These are phyloP conservation scores for Ganaspis sp. DNA, from an alignment of 1,140 invertebrate genomes.

Conservation along the genomic window DNA sequence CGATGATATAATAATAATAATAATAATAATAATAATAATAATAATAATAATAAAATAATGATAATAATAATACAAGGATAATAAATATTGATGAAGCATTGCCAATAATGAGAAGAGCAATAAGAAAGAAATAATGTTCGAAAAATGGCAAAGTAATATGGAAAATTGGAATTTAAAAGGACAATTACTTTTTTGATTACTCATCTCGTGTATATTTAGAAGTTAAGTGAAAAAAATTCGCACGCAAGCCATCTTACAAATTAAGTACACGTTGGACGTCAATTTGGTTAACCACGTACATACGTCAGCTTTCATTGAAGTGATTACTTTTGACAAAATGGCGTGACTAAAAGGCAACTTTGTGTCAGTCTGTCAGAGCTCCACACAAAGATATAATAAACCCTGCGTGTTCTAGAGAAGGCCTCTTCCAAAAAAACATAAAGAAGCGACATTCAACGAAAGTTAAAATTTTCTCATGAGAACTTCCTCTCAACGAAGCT, in stretches of 20 bases:
- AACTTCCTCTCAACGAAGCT: background rate
- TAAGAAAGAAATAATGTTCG: no score
- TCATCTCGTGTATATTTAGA: background rate
- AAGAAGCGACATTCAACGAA: background rate
- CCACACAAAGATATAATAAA: slow-evolving; percentile 10
- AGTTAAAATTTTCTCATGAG: background rate
- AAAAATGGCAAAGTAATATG: no score
- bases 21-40: no score
- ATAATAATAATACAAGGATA: no score
- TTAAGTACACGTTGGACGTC: slow-evolving; percentile 15
- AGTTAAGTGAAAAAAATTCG: background rate
- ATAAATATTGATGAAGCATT: no score
- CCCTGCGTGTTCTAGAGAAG: background rate
- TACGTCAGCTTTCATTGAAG: slow-evolving; percentile 24
- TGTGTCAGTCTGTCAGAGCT: slow-evolving; percentile 19
- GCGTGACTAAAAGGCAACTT: slow-evolving; percentile 5
- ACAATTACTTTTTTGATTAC: background rate
- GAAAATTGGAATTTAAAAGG: background rate
- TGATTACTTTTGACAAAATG: slow-evolving; percentile 27
- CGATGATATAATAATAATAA: no score
- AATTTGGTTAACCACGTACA: slow-evolving; percentile 24
- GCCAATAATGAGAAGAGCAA: no score
- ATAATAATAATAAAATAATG: no score
- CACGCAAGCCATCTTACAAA: slow-evolving; percentile 10
- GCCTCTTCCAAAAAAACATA: background rate